Conservation (phyloP, 2,113 vertebrate genomes). For the Struthidea cinerea region DNA sequence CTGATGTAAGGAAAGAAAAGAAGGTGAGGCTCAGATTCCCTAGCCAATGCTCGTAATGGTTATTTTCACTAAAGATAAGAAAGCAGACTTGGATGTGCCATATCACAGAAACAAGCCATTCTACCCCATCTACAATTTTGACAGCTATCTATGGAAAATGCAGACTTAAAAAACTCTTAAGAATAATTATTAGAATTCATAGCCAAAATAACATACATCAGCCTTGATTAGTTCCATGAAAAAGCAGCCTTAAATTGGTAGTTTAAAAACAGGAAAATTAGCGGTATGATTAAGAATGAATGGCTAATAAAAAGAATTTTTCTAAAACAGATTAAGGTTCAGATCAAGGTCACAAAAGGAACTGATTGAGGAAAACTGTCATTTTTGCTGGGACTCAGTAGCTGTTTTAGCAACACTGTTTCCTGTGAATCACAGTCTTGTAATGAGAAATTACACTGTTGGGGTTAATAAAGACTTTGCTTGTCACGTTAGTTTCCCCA, state of each 20-base stretch:
- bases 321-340: conserved; percentile 77
- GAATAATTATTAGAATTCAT: conserved; percentile 53
- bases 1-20: conserved; percentile 19
- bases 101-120: background rate
- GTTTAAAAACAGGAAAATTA: conserved; percentile 73
- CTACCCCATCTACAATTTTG: background rate
- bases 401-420: conserved; percentile 54
- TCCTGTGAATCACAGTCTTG: conserved; percentile 67
- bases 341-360: conserved; percentile 75
- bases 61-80: conserved; percentile 27
- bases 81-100: background rate
- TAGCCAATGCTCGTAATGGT: background rate
- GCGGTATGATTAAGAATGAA: conserved; percentile 55
- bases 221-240: conserved; percentile 41
- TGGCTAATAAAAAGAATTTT: conserved; percentile 74
- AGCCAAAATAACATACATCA: conserved; percentile 50
- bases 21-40: background rate
- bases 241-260: conserved; percentile 38
- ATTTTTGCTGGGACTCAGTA: conserved; percentile 48
- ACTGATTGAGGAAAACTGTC: conserved; percentile 70
- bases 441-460: conserved; percentile 71
- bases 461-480: conserved; percentile 71
- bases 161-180: conserved; percentile 18
- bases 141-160: conserved; percentile 10
- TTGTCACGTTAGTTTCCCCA: conserved; percentile 48